Evolutionary conservation across 2,888 invertebrate species (phyloP), one percentile per base, ranked within the genome.

Genomic region (Zaprionus lineosus): DNA sequence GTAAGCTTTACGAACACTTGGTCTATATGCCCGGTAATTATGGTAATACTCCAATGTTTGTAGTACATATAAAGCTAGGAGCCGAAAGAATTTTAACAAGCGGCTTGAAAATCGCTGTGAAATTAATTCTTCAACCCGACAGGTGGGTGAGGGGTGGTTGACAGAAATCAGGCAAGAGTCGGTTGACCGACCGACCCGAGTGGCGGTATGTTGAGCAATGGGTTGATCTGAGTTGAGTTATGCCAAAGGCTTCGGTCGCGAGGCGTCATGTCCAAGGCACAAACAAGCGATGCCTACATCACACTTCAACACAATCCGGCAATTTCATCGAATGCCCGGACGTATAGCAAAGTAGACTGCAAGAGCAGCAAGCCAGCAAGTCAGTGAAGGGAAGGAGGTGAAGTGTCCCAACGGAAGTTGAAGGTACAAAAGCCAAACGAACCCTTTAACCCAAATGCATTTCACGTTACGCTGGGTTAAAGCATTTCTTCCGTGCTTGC

Each of bases 231-330:
- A 62, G 19, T 59, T 61, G 65, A 59, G 68, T 82, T 82, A 70
- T 64, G 78, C 66, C 59, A 63, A 67, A 74, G 74, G 62, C 52
- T 66, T 33, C 44, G 53, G 50, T 51, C 50, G 52, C 47, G 48
- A 47, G 29, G 44, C 26, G n/a, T n/a, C 28, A 46, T 66, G 66
- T 65, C 64, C 73, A 70, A 70, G 37, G 56, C 64, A 64, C 77
- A 74, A 84, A 85, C 87, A 84, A 87, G 82, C 88, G 86, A 88
- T 85, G 88, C 88, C 86, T 86, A 86, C 86, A 88, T 88, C 86
- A 87, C 87, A 88, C 88, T 87, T 88, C 87, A 88, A 88, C 87
- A 88, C 87, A 87, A 88, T 88, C 88, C 82, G 85, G 86, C 84
- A 77, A 81, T 87, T 88, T 87, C 88, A 88, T 87, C 88, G 88